Percentiles rank a stretch among this genome's conserved stretches.
Conservation (phyloP, 2,113 vertebrate genomes). For the Festucalex cinctus region DNA sequence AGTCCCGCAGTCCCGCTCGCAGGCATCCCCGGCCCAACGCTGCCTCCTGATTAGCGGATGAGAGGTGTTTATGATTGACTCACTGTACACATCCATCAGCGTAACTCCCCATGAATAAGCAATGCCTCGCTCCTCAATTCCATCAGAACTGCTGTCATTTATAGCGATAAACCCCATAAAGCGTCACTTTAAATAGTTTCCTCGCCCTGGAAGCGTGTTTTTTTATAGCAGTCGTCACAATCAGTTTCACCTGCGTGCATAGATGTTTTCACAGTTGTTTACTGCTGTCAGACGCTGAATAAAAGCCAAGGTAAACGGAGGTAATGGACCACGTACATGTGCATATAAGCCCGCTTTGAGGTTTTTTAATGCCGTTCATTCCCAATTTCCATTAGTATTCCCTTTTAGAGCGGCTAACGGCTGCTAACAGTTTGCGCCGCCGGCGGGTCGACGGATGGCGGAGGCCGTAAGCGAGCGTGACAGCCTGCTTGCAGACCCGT, state of each 20-base stretch:
- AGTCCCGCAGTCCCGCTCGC: slow-evolving; percentile 40
- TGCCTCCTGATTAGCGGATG: slow-evolving; percentile 65
- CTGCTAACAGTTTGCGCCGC: slow-evolving; percentile 56
- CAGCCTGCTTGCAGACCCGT: slow-evolving; percentile 56
- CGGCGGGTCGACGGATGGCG: slow-evolving; percentile 52
- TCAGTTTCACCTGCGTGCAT: background rate
- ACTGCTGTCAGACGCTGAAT: slow-evolving; percentile 65
- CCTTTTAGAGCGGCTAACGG: slow-evolving; percentile 61
- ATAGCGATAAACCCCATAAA: background rate
- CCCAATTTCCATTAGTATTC: slow-evolving; percentile 61
- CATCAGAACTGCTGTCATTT: slow-evolving; percentile 50
- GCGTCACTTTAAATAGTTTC: slow-evolving; percentile 13
- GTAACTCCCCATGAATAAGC: slow-evolving; percentile 52
- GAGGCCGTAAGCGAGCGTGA: slow-evolving; percentile 54
- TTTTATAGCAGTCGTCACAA: slow-evolving; percentile 2
- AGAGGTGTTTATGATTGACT: slow-evolving; percentile 69
- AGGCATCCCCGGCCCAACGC: slow-evolving; percentile 60
- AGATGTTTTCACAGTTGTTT: slow-evolving; percentile 43
- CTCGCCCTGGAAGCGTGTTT: slow-evolving; percentile 34
- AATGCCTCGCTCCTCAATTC: slow-evolving; percentile 34
- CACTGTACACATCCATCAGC: slow-evolving; percentile 60
- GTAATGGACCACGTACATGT: slow-evolving; percentile 62
- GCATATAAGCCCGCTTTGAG: slow-evolving; percentile 59
- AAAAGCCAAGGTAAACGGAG: slow-evolving; percentile 65
- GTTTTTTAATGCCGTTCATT: slow-evolving; percentile 44